A percentile compares a stretch with the other conserved stretches of the same genome.
Conservation (phyloP, 2,797 vertebrate genomes). For the Sus cebifrons region DNA sequence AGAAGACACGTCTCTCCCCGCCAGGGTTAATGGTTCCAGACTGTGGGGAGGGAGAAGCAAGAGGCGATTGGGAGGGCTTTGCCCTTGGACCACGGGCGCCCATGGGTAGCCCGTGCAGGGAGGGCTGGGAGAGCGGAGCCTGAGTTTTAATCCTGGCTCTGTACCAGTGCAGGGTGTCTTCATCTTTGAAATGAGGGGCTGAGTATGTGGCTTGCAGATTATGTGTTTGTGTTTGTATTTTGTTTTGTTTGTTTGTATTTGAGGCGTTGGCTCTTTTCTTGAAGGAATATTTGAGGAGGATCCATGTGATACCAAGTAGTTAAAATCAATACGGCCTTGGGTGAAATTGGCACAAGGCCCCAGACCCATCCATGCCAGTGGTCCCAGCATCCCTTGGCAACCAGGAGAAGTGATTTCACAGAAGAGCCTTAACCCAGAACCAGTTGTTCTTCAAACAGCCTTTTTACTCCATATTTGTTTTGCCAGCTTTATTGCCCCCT, state of each 20-base stretch:
- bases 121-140: neutral
- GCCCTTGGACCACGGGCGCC: neutral
- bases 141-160: neutral
- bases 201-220: neutral
- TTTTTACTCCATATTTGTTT: neutral
- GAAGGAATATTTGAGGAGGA: constrained; percentile 48
- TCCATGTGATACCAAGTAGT: neutral
- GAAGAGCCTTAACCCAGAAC: neutral
- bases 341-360: neutral
- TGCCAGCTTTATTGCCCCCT: neutral
- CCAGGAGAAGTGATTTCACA: neutral
- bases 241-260: neutral
- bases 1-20: neutral
- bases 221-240: neutral
- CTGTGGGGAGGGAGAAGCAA: neutral
- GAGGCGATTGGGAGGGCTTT: neutral
- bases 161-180: rapidly evolving
- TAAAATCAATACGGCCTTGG: neutral
- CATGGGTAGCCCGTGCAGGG: no score
- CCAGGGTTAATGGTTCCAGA: neutral
- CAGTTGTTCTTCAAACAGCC: neutral
- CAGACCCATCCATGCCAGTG: neutral
- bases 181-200: neutral
- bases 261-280: neutral
- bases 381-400: neutral